These are phyloP conservation scores for Orius insidiosus DNA, from an alignment of 1,140 invertebrate genomes.

Conservation along the genomic window DNA sequence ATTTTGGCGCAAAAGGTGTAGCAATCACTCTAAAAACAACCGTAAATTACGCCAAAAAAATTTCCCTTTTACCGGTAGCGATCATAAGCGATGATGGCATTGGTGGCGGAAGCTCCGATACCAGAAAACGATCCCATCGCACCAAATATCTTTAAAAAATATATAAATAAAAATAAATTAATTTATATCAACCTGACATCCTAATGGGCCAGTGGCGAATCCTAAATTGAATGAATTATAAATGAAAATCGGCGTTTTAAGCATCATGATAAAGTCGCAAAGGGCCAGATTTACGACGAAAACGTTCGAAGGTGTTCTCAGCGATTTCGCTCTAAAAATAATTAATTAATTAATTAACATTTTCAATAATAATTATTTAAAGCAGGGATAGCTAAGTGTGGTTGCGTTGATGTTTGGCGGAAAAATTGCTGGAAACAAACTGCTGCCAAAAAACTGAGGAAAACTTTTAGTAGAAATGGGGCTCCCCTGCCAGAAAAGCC, in stretches of 20 bases:
- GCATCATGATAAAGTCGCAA: conserved; percentile 75
- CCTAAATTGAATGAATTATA: conserved; percentile 67
- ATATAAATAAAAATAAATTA: no score
- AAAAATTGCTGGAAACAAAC: no score
- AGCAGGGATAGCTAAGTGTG: no score
- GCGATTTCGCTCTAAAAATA: conserved; percentile 47
- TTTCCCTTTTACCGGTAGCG: conserved; percentile 41
- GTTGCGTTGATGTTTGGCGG: no score
- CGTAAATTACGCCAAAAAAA: no score
- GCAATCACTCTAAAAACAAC: conserved; percentile 62
- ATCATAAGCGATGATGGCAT: conserved; percentile 57
- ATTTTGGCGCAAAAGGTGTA: conserved; percentile 57
- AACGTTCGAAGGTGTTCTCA: conserved; percentile 78
- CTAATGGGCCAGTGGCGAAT: conserved; percentile 48
- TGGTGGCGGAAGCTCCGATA: conserved; percentile 61
- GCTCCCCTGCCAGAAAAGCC: no score
- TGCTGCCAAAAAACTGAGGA: no score
- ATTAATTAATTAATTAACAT: conserved; percentile 8
- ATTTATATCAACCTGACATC: conserved; percentile 36
- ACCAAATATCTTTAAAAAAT: conserved; percentile 41
- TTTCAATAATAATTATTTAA: no score
- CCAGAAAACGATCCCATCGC: conserved; percentile 59
- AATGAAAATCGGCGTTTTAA: conserved; percentile 71
- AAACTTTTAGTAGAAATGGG: no score
- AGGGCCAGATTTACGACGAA: conserved; percentile 75